These are phyloP conservation scores for Spodoptera picta DNA, from an alignment of 2,888 invertebrate species.

Conservation along the genomic window DNA sequence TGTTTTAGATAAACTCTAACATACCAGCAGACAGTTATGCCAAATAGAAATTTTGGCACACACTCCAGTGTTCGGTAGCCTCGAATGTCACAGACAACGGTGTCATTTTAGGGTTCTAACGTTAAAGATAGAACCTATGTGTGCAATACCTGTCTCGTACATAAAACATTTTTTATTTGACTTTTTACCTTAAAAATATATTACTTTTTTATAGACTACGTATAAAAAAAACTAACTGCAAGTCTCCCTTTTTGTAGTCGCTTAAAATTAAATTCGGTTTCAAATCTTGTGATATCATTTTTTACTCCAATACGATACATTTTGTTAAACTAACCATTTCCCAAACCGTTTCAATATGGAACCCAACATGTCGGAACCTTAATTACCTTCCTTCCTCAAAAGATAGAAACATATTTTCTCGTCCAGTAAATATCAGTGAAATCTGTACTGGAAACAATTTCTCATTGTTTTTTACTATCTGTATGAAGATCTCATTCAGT, in stretches of 20 bases:
- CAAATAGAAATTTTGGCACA: conserved; percentile 50
- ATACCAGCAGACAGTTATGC: conserved; percentile 29
- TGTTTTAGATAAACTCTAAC: conserved; percentile 38
- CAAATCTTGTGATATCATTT: too few relatives aligned
- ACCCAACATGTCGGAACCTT: conserved; percentile 4
- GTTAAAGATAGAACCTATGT: conserved; percentile 13
- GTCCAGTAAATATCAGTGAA: conserved; percentile 22
- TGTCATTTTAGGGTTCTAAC: conserved; percentile 21
- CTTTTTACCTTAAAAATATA: too few relatives aligned
- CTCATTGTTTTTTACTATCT: conserved; percentile 42
- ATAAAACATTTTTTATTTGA: not conserved
- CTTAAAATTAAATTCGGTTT: too few relatives aligned
- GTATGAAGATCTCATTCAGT: conserved; percentile 40
- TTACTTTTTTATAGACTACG: too few relatives aligned
- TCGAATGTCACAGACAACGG: conserved; percentile 17
- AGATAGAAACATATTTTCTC: conserved; percentile 37
- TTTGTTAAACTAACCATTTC: too few relatives aligned
- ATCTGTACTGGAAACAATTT: conserved; percentile 34
- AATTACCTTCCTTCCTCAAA: conserved; percentile 29
- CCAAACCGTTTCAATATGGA: not conserved
- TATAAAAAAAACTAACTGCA: too few relatives aligned
- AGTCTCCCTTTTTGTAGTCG: too few relatives aligned
- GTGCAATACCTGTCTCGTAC: not conserved
- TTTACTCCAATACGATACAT: too few relatives aligned
- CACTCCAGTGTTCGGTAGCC: conserved; percentile 27